phyloP scores from a whole-genome alignment of 2,113 vertebrate genomes.

The Thamnophis sirtalis region DNA sequence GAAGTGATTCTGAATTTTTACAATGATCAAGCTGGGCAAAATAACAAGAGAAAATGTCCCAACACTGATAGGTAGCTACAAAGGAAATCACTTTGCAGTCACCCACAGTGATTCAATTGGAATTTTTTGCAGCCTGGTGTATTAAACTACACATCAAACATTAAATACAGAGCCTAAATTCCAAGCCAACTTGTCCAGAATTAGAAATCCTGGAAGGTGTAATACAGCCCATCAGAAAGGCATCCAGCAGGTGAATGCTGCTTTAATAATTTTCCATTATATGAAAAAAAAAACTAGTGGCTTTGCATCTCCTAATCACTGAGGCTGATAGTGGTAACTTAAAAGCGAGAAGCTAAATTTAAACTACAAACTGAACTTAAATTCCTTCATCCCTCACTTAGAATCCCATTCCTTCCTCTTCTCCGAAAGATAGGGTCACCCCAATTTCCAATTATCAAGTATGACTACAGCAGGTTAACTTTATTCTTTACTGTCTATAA shows the following conservation, averaged over 20 bases:
- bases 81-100: slow-evolving; percentile 24
- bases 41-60: slow-evolving; percentile 16
- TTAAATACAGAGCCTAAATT: background rate
- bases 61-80: slow-evolving; percentile 16
- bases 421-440: background rate
- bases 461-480: background rate
- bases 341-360: background rate
- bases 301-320: background rate
- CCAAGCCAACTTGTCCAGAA: background rate
- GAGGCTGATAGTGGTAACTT: background rate
- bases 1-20: slow-evolving; percentile 31
- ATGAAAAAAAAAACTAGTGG: background rate
- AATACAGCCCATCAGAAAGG: background rate
- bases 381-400: background rate
- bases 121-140: background rate
- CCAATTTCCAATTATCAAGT: background rate
- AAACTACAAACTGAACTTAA: background rate
- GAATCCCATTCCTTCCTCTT: background rate
- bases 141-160: background rate
- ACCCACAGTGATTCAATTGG: slow-evolving; percentile 37
- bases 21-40: slow-evolving; percentile 10
- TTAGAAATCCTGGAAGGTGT: background rate
- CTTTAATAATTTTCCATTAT: slow-evolving; percentile 41
- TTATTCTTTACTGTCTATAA: background rate
- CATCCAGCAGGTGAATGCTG: background rate